Percentiles rank a stretch among this genome's conserved stretches.
Evolutionary conservation across 2,888 invertebrate species (phyloP).

Genomic region (Eilema griseolum): DNA sequence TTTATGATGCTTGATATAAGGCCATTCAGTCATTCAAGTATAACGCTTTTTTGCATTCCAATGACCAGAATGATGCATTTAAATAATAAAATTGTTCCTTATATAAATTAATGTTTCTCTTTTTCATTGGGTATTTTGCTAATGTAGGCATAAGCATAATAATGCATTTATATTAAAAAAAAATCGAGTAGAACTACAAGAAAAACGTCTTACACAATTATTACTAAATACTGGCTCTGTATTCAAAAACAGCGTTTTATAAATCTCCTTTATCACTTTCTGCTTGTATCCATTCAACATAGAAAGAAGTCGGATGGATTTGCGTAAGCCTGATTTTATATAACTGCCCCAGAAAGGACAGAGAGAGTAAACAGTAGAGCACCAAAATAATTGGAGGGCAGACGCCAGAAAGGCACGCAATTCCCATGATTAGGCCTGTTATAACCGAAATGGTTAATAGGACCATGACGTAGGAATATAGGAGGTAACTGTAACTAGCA

Average conservation of each 20-base stretch:
- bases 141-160: slow-evolving; percentile 68
- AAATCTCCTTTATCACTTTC: background rate
- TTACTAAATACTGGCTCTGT: background rate
- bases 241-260: background rate
- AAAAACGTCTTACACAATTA: background rate
- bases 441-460: too few relatives aligned
- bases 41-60: slow-evolving; percentile 41
- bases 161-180: slow-evolving; percentile 68
- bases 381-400: too few relatives aligned
- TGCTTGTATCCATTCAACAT: background rate
- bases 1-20: slow-evolving; percentile 39
- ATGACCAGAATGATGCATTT: slow-evolving; percentile 70
- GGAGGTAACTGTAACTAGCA: too few relatives aligned
- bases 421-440: too few relatives aligned
- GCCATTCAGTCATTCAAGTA: slow-evolving; percentile 41
- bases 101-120: slow-evolving; percentile 57
- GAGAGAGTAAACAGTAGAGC: too few relatives aligned
- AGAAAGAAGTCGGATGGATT: background rate
- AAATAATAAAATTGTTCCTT: slow-evolving; percentile 72
- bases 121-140: slow-evolving; percentile 65
- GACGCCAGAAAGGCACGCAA: too few relatives aligned
- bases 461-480: too few relatives aligned
- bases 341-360: too few relatives aligned
- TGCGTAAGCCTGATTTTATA: too few relatives aligned
- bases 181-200: slow-evolving; percentile 25